phyloP scores from a whole-genome alignment of 2,888 invertebrate species.

The Thalpophila matura region DNA sequence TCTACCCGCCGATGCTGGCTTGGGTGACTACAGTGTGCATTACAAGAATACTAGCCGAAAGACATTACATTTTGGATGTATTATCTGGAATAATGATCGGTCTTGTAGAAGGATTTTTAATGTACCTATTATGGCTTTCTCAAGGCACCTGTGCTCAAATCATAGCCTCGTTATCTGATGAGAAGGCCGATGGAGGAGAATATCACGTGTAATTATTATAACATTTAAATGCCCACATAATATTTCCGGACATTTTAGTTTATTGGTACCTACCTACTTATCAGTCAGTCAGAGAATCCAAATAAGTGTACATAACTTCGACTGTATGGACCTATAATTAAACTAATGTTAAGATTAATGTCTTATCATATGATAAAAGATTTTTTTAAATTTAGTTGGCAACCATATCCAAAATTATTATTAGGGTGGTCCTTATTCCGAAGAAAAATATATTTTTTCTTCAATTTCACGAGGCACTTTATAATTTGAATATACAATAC shows the following conservation, averaged over 20 bases:
- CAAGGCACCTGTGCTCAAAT: conserved; percentile 91
- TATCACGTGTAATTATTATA: conserved; percentile 90
- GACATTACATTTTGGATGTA: conserved; percentile 97
- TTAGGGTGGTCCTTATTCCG: too few species aligned
- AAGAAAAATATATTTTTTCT: too few species aligned
- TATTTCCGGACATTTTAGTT: background rate
- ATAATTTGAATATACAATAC: too few species aligned
- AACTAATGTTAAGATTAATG: background rate
- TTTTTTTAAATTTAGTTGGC: background rate
- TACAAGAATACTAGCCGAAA: conserved; percentile 95
- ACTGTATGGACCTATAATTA: background rate
- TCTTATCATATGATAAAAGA: too few species aligned
- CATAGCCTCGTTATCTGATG: conserved; percentile 92
- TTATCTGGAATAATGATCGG: conserved; percentile 94
- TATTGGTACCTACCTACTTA: background rate
- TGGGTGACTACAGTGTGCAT: conserved; percentile 95
- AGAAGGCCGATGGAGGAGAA: conserved; percentile 93
- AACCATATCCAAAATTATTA: background rate
- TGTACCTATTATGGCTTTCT: conserved; percentile 93
- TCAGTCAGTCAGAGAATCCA: conserved; percentile 6
- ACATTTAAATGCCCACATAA: conserved; percentile 10
- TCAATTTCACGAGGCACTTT: too few species aligned
- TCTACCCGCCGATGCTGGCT: conserved; percentile 92
- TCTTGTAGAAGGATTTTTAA: conserved; percentile 92
- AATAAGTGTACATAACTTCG: background rate